Evolutionary conservation across 2,797 vertebrate species (phyloP).

Genomic region (Rhinatrema bivittatum): DNA sequence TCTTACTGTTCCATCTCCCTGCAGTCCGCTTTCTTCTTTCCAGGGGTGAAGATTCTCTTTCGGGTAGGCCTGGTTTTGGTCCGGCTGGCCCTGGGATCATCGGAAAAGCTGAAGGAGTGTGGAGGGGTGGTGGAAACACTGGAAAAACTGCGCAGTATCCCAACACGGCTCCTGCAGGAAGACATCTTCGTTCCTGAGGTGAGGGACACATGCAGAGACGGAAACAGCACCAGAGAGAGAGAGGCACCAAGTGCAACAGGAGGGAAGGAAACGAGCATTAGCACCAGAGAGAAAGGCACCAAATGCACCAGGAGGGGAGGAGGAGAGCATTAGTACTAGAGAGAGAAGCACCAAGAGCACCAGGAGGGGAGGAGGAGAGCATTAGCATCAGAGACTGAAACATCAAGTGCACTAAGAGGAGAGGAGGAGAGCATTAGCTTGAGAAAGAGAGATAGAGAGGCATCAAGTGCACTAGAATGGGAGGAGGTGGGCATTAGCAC

Average conservation of each 20-base stretch:
- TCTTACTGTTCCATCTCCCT: neutral
- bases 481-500: no score
- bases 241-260: neutral
- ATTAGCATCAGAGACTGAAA: no score
- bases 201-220: neutral
- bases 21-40: no score
- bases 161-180: conserved; percentile 55
- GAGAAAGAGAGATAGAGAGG: no score
- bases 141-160: conserved; percentile 66
- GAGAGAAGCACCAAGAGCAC: no score
- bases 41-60: conserved; percentile 76
- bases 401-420: no score
- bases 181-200: conserved; percentile 74
- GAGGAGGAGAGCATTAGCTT: no score
- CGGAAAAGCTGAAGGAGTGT: conserved; percentile 66
- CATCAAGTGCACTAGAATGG: no score
- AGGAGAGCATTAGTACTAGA: no score
- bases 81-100: conserved; percentile 66
- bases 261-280: neutral
- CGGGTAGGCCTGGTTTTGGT: conserved; percentile 76
- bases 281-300: neutral
- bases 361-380: no score
- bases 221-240: neutral
- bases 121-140: conserved; percentile 80
- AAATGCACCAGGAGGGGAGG: no score